These are phyloP conservation scores for Naso thynnoides DNA, from an alignment of 2,797 vertebrate species.

Conservation along the genomic window DNA sequence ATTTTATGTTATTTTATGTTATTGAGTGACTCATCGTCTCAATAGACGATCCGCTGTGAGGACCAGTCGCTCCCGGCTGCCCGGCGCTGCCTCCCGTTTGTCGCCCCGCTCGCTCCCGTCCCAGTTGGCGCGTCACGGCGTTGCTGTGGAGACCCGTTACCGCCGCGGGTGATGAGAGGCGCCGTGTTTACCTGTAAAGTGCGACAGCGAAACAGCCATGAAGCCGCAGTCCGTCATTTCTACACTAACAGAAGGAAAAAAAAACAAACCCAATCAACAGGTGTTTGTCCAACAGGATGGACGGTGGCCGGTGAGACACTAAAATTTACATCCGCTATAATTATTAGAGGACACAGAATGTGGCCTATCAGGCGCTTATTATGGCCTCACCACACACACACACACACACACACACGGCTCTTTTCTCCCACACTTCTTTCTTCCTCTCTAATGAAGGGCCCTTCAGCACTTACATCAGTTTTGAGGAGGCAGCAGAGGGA, in stretches of 20 bases:
- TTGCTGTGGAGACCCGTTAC: conserved; percentile 79
- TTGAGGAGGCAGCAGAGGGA: conserved; percentile 46
- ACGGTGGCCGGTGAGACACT: conserved; percentile 5
- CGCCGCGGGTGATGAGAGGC: conserved; percentile 58
- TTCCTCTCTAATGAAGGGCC: conserved; percentile 68
- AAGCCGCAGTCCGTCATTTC: conserved; percentile 42
- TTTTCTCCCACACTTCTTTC: conserved; percentile 45
- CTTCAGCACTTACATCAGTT: conserved; percentile 63
- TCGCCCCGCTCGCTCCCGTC: conserved; percentile 57
- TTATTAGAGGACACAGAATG: conserved; percentile 44
- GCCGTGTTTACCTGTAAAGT: conserved; percentile 65
- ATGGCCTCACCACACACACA: conserved; percentile 30
- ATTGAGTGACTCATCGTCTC: background rate
- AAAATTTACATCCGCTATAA: conserved; percentile 35
- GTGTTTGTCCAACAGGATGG: conserved; percentile 30
- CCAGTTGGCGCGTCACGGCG: conserved; percentile 72
- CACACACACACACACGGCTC: conserved; percentile 9
- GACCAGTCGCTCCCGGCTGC: conserved; percentile 21
- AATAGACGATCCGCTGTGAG: conserved; percentile 62
- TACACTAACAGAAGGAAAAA: background rate
- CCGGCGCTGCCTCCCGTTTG: conserved; percentile 43
- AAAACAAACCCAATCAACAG: conserved; percentile 46
- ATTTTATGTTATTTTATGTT: background rate
- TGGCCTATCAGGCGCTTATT: conserved; percentile 49
- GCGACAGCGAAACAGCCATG: conserved; percentile 44